Conservation (phyloP, 37 sponge, comb jelly and placozoan species). For the Cliona cf. orientalis region DNA sequence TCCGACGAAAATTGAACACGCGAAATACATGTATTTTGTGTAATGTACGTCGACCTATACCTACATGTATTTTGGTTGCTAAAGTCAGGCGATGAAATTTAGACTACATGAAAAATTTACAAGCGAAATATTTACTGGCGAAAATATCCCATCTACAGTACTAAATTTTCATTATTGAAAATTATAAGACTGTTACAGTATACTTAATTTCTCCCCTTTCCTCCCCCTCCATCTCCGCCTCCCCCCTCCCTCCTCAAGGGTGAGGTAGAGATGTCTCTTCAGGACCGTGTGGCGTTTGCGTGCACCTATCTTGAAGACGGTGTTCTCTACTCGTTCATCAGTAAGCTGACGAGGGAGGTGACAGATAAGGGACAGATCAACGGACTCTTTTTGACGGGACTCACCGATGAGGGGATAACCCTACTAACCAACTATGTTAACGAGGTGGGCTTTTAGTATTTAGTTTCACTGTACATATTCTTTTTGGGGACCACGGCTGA, state of each 20-base stretch:
- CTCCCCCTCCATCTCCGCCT: not conserved
- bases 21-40: no score
- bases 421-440: constrained; percentile 80
- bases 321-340: constrained; percentile 45
- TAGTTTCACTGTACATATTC: not conserved
- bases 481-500: not conserved
- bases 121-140: no score
- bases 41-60: no score
- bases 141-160: no score
- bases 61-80: no score
- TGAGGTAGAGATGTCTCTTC: constrained; percentile 36
- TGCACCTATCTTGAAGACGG: constrained; percentile 73
- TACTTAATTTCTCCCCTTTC: not conserved
- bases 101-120: no score
- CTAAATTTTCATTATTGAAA: not conserved
- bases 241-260: not conserved
- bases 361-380: constrained; percentile 42
- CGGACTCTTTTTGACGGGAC: constrained; percentile 74
- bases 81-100: no score
- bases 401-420: constrained; percentile 52
- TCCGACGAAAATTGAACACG: no score
- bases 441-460: constrained; percentile 62
- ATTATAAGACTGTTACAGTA: not conserved
- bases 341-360: constrained; percentile 14
- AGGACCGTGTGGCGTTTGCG: constrained; percentile 81